These are phyloP conservation scores for Amiota mariae DNA, from an alignment of 2,888 invertebrate genomes.

Conservation along the genomic window DNA sequence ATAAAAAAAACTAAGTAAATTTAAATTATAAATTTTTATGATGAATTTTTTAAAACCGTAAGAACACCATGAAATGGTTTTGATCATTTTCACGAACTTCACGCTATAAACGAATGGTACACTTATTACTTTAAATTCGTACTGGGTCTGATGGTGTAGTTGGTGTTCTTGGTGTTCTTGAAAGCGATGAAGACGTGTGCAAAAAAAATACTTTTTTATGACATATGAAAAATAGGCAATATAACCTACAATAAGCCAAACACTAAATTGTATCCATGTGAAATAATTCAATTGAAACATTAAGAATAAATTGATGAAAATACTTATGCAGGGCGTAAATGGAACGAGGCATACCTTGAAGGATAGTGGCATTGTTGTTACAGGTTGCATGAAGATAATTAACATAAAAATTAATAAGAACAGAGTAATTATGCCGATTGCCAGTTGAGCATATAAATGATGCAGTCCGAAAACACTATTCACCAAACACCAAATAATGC, in stretches of 20 bases:
- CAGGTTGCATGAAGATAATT: background rate
- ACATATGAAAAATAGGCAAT: background rate
- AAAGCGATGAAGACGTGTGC: conserved; percentile 1
- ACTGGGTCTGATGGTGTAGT: background rate
- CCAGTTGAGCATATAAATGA: background rate
- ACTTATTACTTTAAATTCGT: too few species aligned
- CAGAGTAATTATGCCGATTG: background rate
- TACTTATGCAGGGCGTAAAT: background rate
- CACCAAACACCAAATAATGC: background rate
- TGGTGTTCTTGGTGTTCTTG: background rate
- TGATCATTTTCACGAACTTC: background rate
- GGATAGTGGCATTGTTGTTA: background rate
- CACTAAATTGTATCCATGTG: conserved; percentile 5
- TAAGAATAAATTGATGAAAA: background rate
- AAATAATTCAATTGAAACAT: conserved; percentile 11
- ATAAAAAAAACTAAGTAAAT: too few species aligned
- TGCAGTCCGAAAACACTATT: background rate
- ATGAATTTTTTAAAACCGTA: too few species aligned
- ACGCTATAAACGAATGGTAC: background rate
- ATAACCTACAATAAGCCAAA: conserved; percentile 2
- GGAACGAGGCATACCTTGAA: background rate
- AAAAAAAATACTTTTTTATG: conserved; percentile 1
- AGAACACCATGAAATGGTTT: background rate
- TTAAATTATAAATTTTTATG: too few species aligned
- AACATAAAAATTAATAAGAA: background rate